Evolutionary conservation across 2,797 vertebrate species (phyloP), one percentile per base, ranked within the genome.

Genomic region (Alfaro cultratus): DNA sequence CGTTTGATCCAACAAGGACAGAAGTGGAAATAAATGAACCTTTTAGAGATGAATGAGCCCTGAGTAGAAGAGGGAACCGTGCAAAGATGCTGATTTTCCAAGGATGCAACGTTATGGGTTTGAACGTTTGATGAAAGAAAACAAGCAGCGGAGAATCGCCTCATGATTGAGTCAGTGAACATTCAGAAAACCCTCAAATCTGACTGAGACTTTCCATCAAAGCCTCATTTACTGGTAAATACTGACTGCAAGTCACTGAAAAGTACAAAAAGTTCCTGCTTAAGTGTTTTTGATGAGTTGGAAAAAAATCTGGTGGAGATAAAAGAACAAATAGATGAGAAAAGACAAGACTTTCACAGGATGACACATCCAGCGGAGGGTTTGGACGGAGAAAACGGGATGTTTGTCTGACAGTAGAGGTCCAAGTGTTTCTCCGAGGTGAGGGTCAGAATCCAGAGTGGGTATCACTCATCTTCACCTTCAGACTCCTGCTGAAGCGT

Each of bases 11-110:
- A 62, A 86, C 41, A 86, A 81, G 78, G 36, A n/a, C 31, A 68
- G 16, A 51, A 39, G 12, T 49, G 46, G 12, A 70, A 70, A 34
- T 46, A 80, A 79, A 87, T 85, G 0, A 84, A 83, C 51, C 77
- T 88, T 82, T 81, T n/a, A 51, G 0, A 46, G 2, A 55, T 60
- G 83, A 87, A 86, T 29, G 13, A 75, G 39, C 23, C 8, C 36
- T 2, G 75, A 83, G 57, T 64, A 8, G n/a, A 78, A 70, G 78
- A 46, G 72, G 21, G 70, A 64, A 76, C 47, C 41, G 1, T 68
- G 75, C n/a, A 83, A 85, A 81, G 64, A 83, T 0, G 10, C 9
- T 79, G 76, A 85, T 80, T 85, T 86, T 15, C 77, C 12, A 79
- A 80, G 79, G 55, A 53, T 10, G 23, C 80, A 39, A 36, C 9